Evolutionary conservation across 2,888 invertebrate species (phyloP).

Genomic region (Drosophila parthenogenetica): DNA sequence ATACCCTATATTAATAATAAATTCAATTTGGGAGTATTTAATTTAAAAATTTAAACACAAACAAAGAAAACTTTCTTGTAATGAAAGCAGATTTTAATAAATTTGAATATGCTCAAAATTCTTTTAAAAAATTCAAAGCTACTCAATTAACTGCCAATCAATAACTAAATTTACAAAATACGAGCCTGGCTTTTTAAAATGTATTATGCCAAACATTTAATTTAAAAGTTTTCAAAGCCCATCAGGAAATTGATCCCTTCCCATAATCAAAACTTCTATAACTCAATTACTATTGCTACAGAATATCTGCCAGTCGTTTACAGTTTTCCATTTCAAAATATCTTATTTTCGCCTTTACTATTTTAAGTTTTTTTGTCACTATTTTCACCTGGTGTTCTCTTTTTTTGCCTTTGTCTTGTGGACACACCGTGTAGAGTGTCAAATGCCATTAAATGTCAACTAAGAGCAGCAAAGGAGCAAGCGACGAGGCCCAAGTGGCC

Average conservation of each 20-base stretch:
- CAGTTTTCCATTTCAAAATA: slow-evolving; percentile 8
- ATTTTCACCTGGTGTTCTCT: slow-evolving; percentile 56
- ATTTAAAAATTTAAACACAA: too few relatives aligned
- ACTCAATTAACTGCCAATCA: too few relatives aligned
- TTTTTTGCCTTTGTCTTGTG: slow-evolving; percentile 51
- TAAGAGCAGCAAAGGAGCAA: slow-evolving; percentile 51
- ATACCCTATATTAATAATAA: neutral
- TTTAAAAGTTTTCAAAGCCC: too few relatives aligned
- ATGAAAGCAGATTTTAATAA: too few relatives aligned
- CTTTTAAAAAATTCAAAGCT: too few relatives aligned
- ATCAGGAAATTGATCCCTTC: too few relatives aligned
- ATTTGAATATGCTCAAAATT: too few relatives aligned
- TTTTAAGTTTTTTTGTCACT: slow-evolving; percentile 28
- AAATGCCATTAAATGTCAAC: slow-evolving; percentile 77
- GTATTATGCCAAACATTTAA: too few relatives aligned
- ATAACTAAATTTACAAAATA: too few relatives aligned
- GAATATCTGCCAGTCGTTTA: slow-evolving; percentile 6
- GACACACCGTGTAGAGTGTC: slow-evolving; percentile 63
- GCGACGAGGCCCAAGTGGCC: slow-evolving; percentile 54
- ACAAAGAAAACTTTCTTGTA: too few relatives aligned
- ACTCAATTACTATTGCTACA: neutral
- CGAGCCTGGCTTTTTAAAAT: too few relatives aligned
- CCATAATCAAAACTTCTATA: neutral
- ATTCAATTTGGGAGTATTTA: neutral
- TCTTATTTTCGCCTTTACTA: slow-evolving; percentile 20